Conservation (phyloP, 2,888 invertebrate species). For the Axea sp. region DNA sequence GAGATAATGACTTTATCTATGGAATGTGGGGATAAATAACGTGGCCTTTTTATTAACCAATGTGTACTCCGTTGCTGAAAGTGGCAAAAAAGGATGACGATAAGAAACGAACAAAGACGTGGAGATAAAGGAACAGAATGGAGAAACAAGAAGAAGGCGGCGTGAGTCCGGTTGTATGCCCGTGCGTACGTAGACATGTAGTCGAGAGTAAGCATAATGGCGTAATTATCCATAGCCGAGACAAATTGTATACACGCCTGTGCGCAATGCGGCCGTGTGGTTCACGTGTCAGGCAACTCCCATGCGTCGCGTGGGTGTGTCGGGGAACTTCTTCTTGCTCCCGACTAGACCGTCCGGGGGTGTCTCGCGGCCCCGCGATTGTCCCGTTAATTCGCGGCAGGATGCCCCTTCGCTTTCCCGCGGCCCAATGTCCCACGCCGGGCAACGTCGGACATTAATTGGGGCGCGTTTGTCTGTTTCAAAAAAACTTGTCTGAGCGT, state of each 20-base stretch:
- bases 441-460: slow-evolving; percentile 44
- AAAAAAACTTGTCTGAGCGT: slow-evolving; percentile 19
- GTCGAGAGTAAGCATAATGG: slow-evolving; percentile 71
- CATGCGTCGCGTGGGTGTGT: slow-evolving; percentile 68
- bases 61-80: slow-evolving; percentile 34
- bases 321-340: slow-evolving; percentile 62
- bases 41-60: slow-evolving; percentile 15
- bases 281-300: slow-evolving; percentile 64
- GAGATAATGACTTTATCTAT: slow-evolving; percentile 10
- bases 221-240: slow-evolving; percentile 77
- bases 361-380: slow-evolving; percentile 65
- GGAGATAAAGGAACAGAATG: slow-evolving; percentile 43
- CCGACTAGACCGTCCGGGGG: slow-evolving; percentile 59
- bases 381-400: slow-evolving; percentile 72
- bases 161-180: slow-evolving; percentile 26
- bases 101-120: slow-evolving; percentile 47
- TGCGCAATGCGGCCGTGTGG: slow-evolving; percentile 69
- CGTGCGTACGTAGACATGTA: slow-evolving; percentile 34
- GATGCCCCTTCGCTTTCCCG: slow-evolving; percentile 60
- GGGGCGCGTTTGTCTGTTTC: slow-evolving; percentile 26
- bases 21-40: slow-evolving; percentile 3
- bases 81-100: slow-evolving; percentile 32
- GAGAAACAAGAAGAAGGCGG: slow-evolving; percentile 39
- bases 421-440: slow-evolving; percentile 38
- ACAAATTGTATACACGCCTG: slow-evolving; percentile 77